Evolutionary conservation across 2,888 invertebrate genomes (phyloP).

Genomic region (Sepiola atlantica): DNA sequence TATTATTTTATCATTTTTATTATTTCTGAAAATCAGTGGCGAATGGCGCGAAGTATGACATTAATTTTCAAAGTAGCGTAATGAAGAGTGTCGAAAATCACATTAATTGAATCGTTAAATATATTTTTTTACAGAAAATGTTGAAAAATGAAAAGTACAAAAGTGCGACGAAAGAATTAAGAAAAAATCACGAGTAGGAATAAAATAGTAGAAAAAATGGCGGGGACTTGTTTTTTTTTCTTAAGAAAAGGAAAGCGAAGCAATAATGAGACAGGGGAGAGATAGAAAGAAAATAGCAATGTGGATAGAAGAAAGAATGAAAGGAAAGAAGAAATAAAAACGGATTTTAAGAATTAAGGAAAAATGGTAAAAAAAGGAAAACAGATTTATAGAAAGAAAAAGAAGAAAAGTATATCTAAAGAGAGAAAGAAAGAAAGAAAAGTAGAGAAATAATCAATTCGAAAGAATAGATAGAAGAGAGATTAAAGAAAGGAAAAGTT

Average conservation of each 20-base stretch:
- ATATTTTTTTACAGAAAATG: background rate
- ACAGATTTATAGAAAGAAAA: no score
- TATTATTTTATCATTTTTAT: background rate
- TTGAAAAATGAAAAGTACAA: background rate
- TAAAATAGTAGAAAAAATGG: background rate
- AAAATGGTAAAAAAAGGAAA: no score
- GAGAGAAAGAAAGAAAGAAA: no score
- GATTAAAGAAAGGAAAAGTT: no score
- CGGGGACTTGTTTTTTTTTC: no score
- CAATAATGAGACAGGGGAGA: background rate
- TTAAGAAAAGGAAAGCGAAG: background rate
- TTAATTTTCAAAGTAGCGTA: conserved; percentile 22
- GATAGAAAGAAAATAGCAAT: background rate
- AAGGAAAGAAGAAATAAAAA: no score
- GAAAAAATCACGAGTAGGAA: background rate
- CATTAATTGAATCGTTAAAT: conserved; percentile 20
- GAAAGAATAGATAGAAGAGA: no score
- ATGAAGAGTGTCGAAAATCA: conserved; percentile 21
- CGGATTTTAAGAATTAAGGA: no score
- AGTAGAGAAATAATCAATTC: no score
- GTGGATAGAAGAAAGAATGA: no score
- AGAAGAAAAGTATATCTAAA: no score
- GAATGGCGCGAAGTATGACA: background rate
- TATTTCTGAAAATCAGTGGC: conserved; percentile 7
- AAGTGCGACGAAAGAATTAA: no score